Percentiles rank a stretch among this genome's conserved stretches.
Conservation (phyloP, 2,888 invertebrate genomes). For the Callinectes sapidus region DNA sequence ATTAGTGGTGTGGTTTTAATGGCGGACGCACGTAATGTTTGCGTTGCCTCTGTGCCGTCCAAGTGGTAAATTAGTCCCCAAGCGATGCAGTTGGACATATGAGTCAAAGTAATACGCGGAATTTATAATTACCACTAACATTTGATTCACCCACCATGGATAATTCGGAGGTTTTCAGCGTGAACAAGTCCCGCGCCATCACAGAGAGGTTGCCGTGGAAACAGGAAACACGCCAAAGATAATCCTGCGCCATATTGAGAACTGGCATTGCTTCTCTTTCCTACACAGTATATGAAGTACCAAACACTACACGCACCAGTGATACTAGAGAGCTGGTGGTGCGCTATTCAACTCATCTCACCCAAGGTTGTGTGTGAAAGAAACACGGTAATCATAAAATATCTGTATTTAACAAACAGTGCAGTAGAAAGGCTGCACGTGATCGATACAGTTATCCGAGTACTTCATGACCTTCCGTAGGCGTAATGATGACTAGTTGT, state of each 20-base stretch:
- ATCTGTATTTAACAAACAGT: conserved; percentile 64
- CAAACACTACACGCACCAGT: background rate
- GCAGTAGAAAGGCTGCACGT: conserved; percentile 55
- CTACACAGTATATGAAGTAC: background rate
- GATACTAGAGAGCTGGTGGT: background rate
- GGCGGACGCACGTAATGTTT: conserved; percentile 18
- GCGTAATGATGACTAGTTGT: conserved; percentile 62
- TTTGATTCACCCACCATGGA: conserved; percentile 20
- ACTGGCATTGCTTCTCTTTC: background rate
- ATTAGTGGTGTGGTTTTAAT: background rate
- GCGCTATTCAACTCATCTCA: background rate
- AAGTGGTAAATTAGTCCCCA: conserved; percentile 27
- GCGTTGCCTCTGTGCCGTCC: background rate
- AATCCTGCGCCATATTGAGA: background rate
- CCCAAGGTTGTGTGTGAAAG: background rate
- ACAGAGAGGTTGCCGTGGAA: conserved; percentile 21
- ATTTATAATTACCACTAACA: conserved; percentile 25
- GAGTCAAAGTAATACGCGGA: conserved; percentile 17
- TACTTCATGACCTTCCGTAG: conserved; percentile 57
- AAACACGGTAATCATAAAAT: conserved; percentile 54
- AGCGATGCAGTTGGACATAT: conserved; percentile 10
- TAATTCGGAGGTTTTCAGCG: conserved; percentile 25
- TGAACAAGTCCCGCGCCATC: background rate
- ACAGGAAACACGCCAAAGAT: background rate
- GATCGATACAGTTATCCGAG: conserved; percentile 52